Conservation (phyloP, 2,888 invertebrate species). For the Drosophila robusta region DNA sequence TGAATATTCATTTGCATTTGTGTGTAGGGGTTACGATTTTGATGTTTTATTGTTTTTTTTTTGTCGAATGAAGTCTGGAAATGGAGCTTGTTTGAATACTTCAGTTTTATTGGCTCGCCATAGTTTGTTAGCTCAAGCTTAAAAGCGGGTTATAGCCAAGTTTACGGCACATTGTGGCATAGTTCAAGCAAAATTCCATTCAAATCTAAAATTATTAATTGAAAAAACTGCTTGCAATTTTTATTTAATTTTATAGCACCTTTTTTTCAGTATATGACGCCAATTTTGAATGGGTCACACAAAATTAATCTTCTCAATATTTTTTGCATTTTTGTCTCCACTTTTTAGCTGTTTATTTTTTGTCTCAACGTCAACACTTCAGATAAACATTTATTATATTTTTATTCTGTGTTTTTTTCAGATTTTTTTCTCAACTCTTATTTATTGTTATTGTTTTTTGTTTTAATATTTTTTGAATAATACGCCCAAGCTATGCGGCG, state of each 20-base stretch:
- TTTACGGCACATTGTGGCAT: neutral
- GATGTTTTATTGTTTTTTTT: constrained; percentile 1
- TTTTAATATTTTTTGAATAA: constrained; percentile 2
- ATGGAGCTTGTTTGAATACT: neutral
- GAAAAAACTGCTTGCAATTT: too few species aligned
- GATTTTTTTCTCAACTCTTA: neutral
- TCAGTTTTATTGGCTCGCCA: neutral
- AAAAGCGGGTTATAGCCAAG: neutral
- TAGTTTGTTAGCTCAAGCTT: neutral
- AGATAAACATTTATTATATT: constrained; percentile 37
- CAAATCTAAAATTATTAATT: constrained; percentile 7
- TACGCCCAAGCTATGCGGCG: neutral
- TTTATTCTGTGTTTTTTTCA: constrained; percentile 2
- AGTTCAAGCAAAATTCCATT: too few species aligned
- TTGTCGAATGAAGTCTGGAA: neutral
- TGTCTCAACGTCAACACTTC: constrained; percentile 41
- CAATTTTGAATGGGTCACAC: neutral
- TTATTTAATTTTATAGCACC: too few species aligned
- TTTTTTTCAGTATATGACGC: neutral
- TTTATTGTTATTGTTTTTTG: constrained; percentile 1
- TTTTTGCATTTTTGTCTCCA: constrained; percentile 3
- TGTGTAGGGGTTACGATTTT: constrained; percentile 20
- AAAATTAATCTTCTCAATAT: constrained; percentile 11
- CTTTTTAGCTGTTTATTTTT: neutral
- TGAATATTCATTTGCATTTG: constrained; percentile 45